A percentile compares a stretch with the other conserved stretches of the same genome.
Evolutionary conservation across 2,113 vertebrate species (phyloP).

Genomic region (Peromyscus maniculatus): DNA sequence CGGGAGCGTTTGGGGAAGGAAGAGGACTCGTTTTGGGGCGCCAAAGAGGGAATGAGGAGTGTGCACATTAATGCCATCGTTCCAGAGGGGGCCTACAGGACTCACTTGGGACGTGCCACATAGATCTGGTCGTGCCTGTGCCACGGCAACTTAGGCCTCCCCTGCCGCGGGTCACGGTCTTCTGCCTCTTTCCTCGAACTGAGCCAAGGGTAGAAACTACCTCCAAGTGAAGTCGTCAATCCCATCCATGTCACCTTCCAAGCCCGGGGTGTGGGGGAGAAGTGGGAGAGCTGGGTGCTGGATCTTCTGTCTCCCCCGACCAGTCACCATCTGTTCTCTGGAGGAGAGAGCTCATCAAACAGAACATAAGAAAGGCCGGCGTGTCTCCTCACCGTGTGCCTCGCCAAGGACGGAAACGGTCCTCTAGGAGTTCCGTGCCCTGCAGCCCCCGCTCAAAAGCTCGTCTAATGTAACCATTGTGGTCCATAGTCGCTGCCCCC

Average conservation of each 20-base stretch:
- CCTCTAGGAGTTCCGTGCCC: neutral
- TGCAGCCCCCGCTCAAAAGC: neutral
- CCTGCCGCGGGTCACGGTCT: neutral
- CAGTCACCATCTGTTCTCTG: neutral
- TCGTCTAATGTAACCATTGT: neutral
- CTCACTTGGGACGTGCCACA: neutral
- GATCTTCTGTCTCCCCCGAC: too few species aligned
- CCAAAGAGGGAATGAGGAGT: neutral
- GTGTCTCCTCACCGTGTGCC: neutral
- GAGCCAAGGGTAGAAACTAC: neutral
- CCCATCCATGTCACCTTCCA: neutral
- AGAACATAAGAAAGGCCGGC: neutral
- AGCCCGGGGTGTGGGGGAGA: neutral
- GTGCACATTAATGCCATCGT: neutral
- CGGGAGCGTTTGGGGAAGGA: neutral
- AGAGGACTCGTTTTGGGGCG: neutral
- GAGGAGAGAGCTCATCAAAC: conserved; percentile 8
- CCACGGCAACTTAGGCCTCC: neutral
- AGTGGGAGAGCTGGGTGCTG: neutral
- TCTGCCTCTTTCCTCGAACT: neutral
- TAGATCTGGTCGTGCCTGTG: neutral
- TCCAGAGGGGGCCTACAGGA: neutral
- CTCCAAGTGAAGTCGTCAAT: neutral
- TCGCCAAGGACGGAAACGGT: conserved; percentile 10
- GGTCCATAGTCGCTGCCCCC: neutral